phyloP scores from a whole-genome alignment of 2,113 vertebrate species.

The Sapayoa aenigma region DNA sequence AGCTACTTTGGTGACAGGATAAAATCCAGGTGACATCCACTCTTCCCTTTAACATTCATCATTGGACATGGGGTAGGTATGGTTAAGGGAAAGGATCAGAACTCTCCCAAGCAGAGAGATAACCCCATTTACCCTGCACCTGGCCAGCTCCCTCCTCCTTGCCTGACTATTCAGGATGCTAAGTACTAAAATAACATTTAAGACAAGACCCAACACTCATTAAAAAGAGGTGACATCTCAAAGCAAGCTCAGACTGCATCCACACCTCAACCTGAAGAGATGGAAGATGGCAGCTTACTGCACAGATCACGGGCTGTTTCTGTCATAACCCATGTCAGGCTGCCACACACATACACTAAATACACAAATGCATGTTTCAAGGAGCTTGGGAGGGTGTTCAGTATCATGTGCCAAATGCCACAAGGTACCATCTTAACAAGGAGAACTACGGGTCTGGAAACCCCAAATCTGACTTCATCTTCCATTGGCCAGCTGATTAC shows the following conservation, averaged over 20 bases:
- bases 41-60: not conserved
- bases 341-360: not conserved
- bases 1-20: not conserved
- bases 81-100: not conserved
- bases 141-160: not conserved
- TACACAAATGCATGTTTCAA: not conserved
- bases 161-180: not conserved
- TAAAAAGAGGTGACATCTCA: not conserved
- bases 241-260: not conserved
- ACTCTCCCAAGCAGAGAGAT: not conserved
- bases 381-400: not conserved
- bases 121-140: not conserved
- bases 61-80: not conserved
- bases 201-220: not conserved
- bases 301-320: not conserved
- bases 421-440: not conserved
- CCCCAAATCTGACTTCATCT: not conserved
- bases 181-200: constrained; percentile 25
- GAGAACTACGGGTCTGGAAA: not conserved
- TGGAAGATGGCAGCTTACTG: not conserved
- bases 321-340: not conserved
- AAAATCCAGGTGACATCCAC: not conserved
- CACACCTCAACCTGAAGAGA: not conserved
- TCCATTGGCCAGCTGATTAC: not conserved
- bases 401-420: not conserved